phyloP scores from a whole-genome alignment of 2,797 vertebrate genomes.

The Euthynnus affinis region DNA sequence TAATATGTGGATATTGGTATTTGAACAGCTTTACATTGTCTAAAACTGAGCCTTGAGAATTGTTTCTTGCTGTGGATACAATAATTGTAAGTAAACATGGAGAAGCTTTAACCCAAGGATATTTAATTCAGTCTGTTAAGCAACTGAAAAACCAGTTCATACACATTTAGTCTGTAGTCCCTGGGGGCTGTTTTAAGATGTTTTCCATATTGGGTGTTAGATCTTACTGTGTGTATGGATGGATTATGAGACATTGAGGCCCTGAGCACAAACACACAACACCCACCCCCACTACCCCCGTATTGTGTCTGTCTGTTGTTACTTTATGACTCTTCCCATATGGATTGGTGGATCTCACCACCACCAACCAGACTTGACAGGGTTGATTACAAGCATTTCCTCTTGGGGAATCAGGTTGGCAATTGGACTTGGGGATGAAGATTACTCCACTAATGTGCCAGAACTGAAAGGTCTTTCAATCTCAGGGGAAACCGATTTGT shows the following conservation, averaged over 20 bases:
- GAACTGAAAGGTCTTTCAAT: conserved; percentile 42
- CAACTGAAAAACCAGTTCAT: background rate
- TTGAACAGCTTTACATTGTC: background rate
- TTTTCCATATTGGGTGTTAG: background rate
- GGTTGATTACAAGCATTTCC: conserved; percentile 52
- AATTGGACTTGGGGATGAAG: conserved; percentile 27
- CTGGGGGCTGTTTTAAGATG: background rate
- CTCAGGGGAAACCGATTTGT: conserved; percentile 22
- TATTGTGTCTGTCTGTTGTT: too few relatives aligned
- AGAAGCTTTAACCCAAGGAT: background rate
- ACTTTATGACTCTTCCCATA: conserved; percentile 6
- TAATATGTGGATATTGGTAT: background rate
- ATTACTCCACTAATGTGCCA: conserved; percentile 45
- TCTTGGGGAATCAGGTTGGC: conserved; percentile 41
- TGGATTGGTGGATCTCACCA: conserved; percentile 36
- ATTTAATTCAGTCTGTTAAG: background rate
- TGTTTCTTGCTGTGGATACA: conserved; percentile 1
- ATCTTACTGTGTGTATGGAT: background rate
- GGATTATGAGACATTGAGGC: background rate
- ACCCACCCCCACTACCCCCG: too few relatives aligned
- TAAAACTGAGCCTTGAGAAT: background rate
- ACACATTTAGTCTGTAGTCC: conserved; percentile 4
- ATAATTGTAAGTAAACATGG: background rate
- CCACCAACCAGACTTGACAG: conserved; percentile 29
- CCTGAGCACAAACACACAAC: background rate